phyloP scores from a whole-genome alignment of 2,113 vertebrate genomes.

The Protobothrops mucrosquamatus region DNA sequence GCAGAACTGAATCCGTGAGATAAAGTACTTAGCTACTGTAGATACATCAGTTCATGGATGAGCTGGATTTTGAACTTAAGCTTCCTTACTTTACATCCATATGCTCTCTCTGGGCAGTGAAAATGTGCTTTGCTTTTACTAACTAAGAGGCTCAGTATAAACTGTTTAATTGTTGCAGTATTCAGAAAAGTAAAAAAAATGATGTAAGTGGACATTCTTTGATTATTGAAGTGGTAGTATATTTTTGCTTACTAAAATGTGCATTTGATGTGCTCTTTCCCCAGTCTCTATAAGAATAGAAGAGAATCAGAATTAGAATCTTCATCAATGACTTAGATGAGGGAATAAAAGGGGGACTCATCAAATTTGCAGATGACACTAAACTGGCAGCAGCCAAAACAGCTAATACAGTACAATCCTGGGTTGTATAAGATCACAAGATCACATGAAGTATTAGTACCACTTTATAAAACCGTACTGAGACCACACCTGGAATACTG shows the following conservation, averaged over 20 bases:
- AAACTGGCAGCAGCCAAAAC: too few species aligned
- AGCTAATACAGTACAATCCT: too few species aligned
- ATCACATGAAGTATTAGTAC: too few species aligned
- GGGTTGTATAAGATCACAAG: too few species aligned
- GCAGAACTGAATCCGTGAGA: neutral
- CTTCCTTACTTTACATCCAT: neutral
- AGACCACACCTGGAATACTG: too few species aligned
- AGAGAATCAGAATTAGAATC: conserved; percentile 33
- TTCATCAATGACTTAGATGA: too few species aligned
- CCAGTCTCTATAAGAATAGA: conserved; percentile 27
- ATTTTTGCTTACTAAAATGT: conserved; percentile 12
- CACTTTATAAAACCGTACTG: too few species aligned
- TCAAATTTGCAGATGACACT: too few species aligned
- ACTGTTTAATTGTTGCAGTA: neutral
- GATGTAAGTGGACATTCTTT: neutral
- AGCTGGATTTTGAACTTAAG: neutral
- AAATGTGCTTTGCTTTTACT: neutral
- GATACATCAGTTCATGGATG: neutral
- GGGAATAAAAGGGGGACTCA: too few species aligned
- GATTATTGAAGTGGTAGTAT: neutral
- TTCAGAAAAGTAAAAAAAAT: neutral
- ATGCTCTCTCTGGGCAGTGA: neutral
- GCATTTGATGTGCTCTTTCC: conserved; percentile 17
- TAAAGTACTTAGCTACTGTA: neutral
- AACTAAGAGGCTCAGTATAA: neutral